These are phyloP conservation scores for Sapayoa aenigma DNA, from an alignment of 2,113 vertebrate genomes.

Conservation along the genomic window DNA sequence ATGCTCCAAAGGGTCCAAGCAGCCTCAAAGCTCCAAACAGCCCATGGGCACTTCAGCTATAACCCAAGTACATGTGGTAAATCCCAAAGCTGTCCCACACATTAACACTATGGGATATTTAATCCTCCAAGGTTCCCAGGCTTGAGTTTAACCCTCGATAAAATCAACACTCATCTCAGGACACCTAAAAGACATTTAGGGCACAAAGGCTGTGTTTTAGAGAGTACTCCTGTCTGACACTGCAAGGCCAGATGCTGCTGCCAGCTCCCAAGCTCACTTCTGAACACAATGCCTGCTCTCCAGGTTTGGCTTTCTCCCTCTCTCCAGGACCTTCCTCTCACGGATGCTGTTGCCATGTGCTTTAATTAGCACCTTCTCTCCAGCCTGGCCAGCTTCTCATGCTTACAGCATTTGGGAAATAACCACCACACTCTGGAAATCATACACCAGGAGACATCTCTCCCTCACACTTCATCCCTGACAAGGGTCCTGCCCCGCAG, in stretches of 20 bases:
- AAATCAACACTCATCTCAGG: not conserved
- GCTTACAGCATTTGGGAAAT: not conserved
- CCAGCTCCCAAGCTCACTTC: not conserved
- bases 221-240: not conserved
- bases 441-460: not conserved
- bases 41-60: accelerated
- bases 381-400: not conserved
- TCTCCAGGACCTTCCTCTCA: not conserved
- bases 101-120: not conserved
- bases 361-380: not conserved
- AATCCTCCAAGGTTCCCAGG: not conserved
- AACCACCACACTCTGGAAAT: not conserved
- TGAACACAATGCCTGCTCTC: not conserved
- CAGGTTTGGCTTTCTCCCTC: not conserved
- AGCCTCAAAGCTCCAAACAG: not conserved
- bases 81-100: not conserved
- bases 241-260: not conserved
- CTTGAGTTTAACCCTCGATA: not conserved
- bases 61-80: accelerated
- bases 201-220: not conserved
- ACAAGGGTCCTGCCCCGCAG: not conserved
- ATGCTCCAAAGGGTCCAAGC: not conserved
- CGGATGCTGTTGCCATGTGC: not conserved
- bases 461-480: not conserved
- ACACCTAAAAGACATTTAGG: not conserved